Evolutionary conservation across 1,140 invertebrate species (phyloP).

Genomic region (Nasonia vitripennis): DNA sequence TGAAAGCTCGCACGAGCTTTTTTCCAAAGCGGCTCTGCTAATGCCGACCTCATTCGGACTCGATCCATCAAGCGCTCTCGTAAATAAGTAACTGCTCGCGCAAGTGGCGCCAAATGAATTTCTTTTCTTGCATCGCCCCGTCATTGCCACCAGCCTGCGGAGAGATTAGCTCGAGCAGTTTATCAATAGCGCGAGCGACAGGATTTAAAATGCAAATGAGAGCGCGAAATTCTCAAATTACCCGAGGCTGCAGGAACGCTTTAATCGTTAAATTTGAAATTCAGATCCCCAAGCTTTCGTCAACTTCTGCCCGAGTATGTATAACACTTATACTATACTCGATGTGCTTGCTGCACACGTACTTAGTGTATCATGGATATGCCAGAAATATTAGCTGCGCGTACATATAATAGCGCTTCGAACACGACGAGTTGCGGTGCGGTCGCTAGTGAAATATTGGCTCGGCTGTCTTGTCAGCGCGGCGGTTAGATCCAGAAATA

Average conservation of each 20-base stretch:
- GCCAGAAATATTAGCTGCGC: too few relatives aligned
- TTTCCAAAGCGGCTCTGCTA: neutral
- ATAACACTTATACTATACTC: neutral
- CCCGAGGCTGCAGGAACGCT: neutral
- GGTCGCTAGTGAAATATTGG: neutral
- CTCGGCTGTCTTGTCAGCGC: neutral
- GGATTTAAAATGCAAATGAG: conserved; percentile 7
- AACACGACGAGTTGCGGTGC: too few relatives aligned
- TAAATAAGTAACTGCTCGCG: neutral
- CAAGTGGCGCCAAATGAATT: neutral
- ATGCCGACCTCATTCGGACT: neutral
- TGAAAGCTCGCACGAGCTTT: neutral
- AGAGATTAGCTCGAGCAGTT: neutral
- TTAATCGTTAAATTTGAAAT: conserved; percentile 24
- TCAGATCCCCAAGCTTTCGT: neutral
- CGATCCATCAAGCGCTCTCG: neutral
- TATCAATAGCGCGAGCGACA: neutral
- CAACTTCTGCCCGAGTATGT: neutral
- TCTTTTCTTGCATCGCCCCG: neutral
- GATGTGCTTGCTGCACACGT: neutral
- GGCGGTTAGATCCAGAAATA: neutral
- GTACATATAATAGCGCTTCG: too few relatives aligned
- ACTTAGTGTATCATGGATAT: too few relatives aligned
- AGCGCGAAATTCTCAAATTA: neutral
- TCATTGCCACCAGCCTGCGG: neutral